phyloP scores from a whole-genome alignment of 2,888 invertebrate genomes.

The Drosophila hamatofila region DNA sequence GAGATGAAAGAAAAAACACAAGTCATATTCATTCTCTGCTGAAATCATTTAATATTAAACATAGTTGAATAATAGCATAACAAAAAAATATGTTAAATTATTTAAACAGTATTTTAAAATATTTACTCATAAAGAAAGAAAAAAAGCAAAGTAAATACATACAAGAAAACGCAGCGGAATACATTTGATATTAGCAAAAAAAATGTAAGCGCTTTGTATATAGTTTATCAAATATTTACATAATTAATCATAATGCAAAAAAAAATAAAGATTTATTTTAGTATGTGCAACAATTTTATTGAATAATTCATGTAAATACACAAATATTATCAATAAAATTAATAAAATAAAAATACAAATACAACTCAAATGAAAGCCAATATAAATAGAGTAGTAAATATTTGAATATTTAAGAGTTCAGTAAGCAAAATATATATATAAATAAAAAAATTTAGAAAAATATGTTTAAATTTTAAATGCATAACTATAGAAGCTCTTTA shows the following conservation, averaged over 20 bases:
- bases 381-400: not conserved
- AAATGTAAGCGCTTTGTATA: conserved; percentile 35
- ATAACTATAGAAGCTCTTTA: not conserved
- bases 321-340: no score
- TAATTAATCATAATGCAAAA: conserved; percentile 12
- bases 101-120: conserved; percentile 40
- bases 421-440: not conserved
- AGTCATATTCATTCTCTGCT: not conserved
- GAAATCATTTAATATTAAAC: not conserved
- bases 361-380: not conserved
- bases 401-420: not conserved
- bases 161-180: conserved; percentile 4
- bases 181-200: conserved; percentile 21
- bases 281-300: conserved; percentile 17
- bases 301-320: conserved; percentile 52
- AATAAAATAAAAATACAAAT: not conserved
- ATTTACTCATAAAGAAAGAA: conserved; percentile 22
- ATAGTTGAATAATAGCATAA: conserved; percentile 3
- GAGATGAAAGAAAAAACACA: not conserved
- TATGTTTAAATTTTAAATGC: not conserved
- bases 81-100: conserved; percentile 23
- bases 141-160: conserved; percentile 12
- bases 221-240: conserved; percentile 27
- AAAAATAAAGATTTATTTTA: conserved; percentile 1
- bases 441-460: not conserved